Percentiles rank a stretch among this genome's conserved stretches.
Conservation (phyloP, 2,113 vertebrate species). For the Pleuronectes platessa region DNA sequence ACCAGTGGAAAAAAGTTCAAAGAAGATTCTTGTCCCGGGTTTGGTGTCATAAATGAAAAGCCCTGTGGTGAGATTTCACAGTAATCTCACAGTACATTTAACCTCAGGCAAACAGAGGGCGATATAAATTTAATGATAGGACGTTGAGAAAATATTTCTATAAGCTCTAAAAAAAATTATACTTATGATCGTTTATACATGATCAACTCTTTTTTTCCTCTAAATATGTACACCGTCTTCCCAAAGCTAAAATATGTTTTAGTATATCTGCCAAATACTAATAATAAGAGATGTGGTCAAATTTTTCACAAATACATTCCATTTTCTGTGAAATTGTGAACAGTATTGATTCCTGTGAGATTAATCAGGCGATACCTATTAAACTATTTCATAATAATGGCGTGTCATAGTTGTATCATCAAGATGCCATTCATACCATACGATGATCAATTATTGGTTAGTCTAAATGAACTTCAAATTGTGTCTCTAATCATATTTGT, state of each 20-base stretch:
- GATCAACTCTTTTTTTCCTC: not conserved
- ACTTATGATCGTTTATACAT: no score
- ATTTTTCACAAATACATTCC: not conserved
- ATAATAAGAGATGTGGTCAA: not conserved
- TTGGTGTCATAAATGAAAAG: slow-evolving; percentile 1
- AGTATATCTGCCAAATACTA: not conserved
- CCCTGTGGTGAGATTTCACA: not conserved
- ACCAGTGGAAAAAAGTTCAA: not conserved
- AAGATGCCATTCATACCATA: no score
- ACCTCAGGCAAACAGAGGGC: not conserved
- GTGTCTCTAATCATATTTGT: no score
- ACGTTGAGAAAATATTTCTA: not conserved
- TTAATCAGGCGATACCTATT: no score
- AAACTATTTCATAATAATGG: no score
- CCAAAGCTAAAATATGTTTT: not conserved
- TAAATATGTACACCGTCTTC: not conserved
- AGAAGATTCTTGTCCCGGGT: not conserved
- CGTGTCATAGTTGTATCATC: no score
- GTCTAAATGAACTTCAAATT: no score
- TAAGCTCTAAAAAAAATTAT: not conserved
- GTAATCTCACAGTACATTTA: not conserved
- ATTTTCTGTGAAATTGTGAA: not conserved
- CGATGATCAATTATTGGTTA: no score
- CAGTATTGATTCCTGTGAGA: no score
- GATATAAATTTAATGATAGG: not conserved